A percentile compares a stretch with the other conserved stretches of the same genome.
Conservation (phyloP, 2,888 invertebrate species). For the Phengaris alcon region DNA sequence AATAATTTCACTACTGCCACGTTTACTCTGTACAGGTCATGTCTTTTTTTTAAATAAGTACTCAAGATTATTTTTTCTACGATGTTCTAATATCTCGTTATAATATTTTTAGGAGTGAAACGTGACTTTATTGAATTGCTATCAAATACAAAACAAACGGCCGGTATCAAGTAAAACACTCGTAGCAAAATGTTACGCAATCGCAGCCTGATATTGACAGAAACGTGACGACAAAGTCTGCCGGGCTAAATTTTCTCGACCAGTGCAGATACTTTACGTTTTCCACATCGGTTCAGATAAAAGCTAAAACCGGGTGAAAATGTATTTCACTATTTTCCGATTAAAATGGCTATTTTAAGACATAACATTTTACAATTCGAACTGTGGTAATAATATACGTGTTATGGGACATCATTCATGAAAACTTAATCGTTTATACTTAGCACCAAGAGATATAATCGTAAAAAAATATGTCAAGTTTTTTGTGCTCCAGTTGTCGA, state of each 20-base stretch:
- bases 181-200: conserved; percentile 2
- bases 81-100: not conserved
- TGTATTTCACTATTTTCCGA: not conserved
- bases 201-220: conserved; percentile 1
- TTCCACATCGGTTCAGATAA: not conserved
- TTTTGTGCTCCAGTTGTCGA: too few relatives aligned
- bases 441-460: too few relatives aligned
- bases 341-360: not conserved
- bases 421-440: too few relatives aligned
- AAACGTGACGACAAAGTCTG: not conserved
- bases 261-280: not conserved
- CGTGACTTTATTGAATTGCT: not conserved
- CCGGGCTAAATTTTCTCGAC: not conserved
- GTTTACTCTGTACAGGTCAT: too few relatives aligned
- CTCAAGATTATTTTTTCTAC: not conserved
- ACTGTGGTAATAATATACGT: too few relatives aligned
- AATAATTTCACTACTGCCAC: too few relatives aligned
- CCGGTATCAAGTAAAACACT: not conserved
- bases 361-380: not conserved
- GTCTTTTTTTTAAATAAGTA: not conserved
- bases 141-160: too few relatives aligned
- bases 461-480: too few relatives aligned
- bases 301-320: not conserved
- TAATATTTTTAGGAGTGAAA: not conserved
- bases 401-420: too few relatives aligned